These are phyloP conservation scores for Aphelenchoides fujianensis DNA, from an alignment of 1,140 invertebrate species.

Conservation along the genomic window DNA sequence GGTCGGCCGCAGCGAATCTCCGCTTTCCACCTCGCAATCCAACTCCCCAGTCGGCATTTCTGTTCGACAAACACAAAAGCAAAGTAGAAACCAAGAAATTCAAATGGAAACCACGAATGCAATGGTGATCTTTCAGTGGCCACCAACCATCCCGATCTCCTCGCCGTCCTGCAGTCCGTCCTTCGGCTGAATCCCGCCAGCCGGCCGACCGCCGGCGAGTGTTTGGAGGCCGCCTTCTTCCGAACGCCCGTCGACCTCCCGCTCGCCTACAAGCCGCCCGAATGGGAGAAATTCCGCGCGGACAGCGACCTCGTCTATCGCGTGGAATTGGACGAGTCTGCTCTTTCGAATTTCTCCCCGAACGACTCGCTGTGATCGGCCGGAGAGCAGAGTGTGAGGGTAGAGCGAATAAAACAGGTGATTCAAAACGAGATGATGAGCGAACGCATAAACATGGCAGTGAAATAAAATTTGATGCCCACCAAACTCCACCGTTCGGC, in stretches of 20 bases:
- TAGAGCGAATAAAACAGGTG: neutral
- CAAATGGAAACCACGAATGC: no score
- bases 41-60: neutral
- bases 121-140: neutral
- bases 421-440: no score
- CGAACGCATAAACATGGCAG: no score
- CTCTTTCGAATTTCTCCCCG: neutral
- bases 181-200: slow-evolving; percentile 4
- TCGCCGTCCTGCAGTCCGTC: neutral
- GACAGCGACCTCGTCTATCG: neutral
- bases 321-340: neutral
- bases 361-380: neutral
- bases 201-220: neutral
- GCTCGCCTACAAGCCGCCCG: neutral
- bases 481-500: neutral
- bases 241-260: neutral
- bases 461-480: neutral
- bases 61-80: neutral
- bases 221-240: neutral
- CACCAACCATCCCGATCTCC: neutral
- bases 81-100: neutral
- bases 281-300: neutral
- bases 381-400: no score
- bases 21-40: no score
- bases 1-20: no score